A percentile compares a stretch with the other conserved stretches of the same genome.
Evolutionary conservation across 2,888 invertebrate genomes (phyloP).

Genomic region (Carabus problematicus): DNA sequence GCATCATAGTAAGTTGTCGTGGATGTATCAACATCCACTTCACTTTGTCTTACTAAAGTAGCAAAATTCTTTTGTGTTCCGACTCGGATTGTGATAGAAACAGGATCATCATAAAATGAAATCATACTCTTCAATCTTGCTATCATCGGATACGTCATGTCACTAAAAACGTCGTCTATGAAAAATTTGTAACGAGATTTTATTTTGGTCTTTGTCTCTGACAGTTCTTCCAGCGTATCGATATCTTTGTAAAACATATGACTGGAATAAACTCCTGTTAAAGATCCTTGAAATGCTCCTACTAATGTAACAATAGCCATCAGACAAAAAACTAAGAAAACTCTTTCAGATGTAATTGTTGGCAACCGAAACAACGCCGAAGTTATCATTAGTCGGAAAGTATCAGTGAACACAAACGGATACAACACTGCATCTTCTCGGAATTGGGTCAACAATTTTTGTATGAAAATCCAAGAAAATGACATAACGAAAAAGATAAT

Average conservation of each 20-base stretch:
- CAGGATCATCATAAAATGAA: constrained; percentile 49
- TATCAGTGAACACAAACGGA: constrained; percentile 35
- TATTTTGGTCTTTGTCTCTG: constrained; percentile 52
- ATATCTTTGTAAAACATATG: constrained; percentile 57
- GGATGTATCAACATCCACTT: constrained; percentile 52
- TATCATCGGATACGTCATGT: constrained; percentile 53
- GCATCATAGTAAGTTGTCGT: constrained; percentile 48
- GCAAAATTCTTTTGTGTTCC: constrained; percentile 49
- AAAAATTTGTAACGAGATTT: constrained; percentile 57
- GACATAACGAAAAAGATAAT: constrained; percentile 48
- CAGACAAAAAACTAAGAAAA: constrained; percentile 56
- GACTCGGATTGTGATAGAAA: constrained; percentile 41
- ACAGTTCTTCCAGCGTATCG: constrained; percentile 55
- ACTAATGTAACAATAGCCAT: constrained; percentile 55
- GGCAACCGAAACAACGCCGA: constrained; percentile 54
- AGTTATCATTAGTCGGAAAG: constrained; percentile 54
- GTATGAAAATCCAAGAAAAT: constrained; percentile 46
- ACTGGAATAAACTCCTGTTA: constrained; percentile 57
- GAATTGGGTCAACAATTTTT: constrained; percentile 43
- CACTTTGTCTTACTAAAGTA: constrained; percentile 53
- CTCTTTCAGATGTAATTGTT: constrained; percentile 55
- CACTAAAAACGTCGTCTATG: constrained; percentile 56
- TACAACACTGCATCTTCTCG: constrained; percentile 13
- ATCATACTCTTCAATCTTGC: constrained; percentile 53
- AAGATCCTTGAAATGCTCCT: constrained; percentile 55